Percentiles rank a stretch among this genome's conserved stretches.
Conservation (phyloP, 1,140 invertebrate species). For the Lerema accius region DNA sequence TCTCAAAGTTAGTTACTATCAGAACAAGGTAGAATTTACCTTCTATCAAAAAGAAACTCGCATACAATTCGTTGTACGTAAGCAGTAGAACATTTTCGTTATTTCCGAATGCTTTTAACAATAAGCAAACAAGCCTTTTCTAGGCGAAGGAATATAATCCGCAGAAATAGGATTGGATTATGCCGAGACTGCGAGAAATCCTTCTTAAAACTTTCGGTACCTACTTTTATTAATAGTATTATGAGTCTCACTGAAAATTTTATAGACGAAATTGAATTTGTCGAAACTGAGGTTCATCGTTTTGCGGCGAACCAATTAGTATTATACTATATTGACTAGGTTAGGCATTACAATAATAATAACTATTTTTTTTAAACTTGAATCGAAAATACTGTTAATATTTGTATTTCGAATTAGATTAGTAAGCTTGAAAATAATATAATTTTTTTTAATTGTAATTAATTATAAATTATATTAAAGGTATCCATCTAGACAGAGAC, state of each 20-base stretch:
- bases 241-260: conserved; percentile 4
- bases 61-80: background rate
- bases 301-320: background rate
- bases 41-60: too few relatives aligned
- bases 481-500: too few relatives aligned
- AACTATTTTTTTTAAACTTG: too few relatives aligned
- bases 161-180: conserved; percentile 24
- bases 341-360: too few relatives aligned
- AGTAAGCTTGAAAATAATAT: too few relatives aligned
- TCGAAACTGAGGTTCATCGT: background rate
- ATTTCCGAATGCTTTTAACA: conserved; percentile 24
- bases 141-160: conserved; percentile 17
- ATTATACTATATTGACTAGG: background rate
- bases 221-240: conserved; percentile 28
- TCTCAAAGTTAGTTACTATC: too few relatives aligned
- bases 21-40: too few relatives aligned
- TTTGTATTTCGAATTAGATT: too few relatives aligned
- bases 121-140: conserved; percentile 32
- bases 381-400: too few relatives aligned
- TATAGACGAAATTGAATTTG: background rate
- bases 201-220: conserved; percentile 24
- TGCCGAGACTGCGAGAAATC: conserved; percentile 12
- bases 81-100: background rate
- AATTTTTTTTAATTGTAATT: too few relatives aligned
- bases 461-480: too few relatives aligned